Evolutionary conservation across 2,797 vertebrate genomes (phyloP).

Genomic region (Betta splendens): DNA sequence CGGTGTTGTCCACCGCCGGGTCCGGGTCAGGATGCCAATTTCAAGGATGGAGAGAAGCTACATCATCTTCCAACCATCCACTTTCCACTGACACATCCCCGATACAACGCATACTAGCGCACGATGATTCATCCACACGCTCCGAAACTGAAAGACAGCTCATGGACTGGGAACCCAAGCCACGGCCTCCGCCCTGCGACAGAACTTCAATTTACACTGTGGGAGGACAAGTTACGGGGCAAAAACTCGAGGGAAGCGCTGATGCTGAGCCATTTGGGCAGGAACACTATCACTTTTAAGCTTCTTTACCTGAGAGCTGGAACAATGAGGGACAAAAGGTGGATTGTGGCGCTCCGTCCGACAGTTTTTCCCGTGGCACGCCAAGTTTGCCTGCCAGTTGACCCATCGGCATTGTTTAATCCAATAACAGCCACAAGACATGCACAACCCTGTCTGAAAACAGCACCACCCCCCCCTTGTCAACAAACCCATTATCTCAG

Average conservation of each 20-base stretch:
- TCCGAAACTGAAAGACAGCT: not conserved
- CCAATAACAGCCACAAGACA: slow-evolving; percentile 36
- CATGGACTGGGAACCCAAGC: not conserved
- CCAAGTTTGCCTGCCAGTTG: slow-evolving; percentile 34
- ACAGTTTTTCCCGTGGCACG: slow-evolving; percentile 24
- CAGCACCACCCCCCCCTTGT: not conserved
- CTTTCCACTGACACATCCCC: not conserved
- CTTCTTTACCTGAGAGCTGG: slow-evolving; percentile 1
- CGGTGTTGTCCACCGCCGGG: slow-evolving; percentile 43
- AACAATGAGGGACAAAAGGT: slow-evolving; percentile 47
- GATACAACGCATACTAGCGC: not conserved
- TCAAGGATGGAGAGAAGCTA: slow-evolving; percentile 22
- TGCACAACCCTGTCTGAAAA: slow-evolving; percentile 1
- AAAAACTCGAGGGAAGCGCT: not conserved
- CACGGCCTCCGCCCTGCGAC: slow-evolving; percentile 10
- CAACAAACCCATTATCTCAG: slow-evolving; percentile 6
- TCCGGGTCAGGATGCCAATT: slow-evolving; percentile 33
- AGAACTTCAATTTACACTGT: slow-evolving; percentile 12
- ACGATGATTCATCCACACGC: not conserved
- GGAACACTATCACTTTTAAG: not conserved
- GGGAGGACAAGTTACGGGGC: not conserved
- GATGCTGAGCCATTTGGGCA: not conserved
- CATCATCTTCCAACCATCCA: slow-evolving; percentile 16
- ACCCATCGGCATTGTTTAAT: slow-evolving; percentile 46
- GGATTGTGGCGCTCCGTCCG: slow-evolving; percentile 46